Base-by-base conservation (phyloP, 1,140 invertebrate species). In the Hylaeus volcanicus region DNA sequence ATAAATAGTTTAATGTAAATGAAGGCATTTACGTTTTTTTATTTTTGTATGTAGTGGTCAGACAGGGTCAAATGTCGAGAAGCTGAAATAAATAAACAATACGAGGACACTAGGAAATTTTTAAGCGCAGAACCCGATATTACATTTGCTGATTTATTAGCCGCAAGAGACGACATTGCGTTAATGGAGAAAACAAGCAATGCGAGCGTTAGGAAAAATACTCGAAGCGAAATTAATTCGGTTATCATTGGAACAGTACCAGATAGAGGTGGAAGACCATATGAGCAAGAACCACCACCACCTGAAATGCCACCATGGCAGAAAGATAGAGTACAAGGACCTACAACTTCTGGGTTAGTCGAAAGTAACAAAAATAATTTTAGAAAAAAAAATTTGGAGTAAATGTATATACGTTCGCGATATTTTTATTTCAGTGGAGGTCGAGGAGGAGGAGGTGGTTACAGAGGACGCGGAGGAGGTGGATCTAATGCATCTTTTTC, bases 251-350 rank as follows among this genome's bases (percentile, higher is more conserved):
- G 97, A 5, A 80, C 65, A 9, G 93, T 98, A 6, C 97, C 97
- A 3, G 97, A 99, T 92, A 94, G 98, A 89, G 98, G 98, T 69
- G 98, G 98, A 4, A 93, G 98, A 82, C 96, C 98, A 1, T 95
- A 95, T 88, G 98, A 99, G 89, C 96, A 97, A 88, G 96, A 98
- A 82, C 96, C 97, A 5, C 98, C 98, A 1, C 98, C 98, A 5
- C 98, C 98, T 12, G 98, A 99, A 94, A 99, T 99, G 98, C 98
- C 98, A 11, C 96, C 97, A 1, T 99, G 98, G 97, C 95, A 97
- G 88, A 96, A 98, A 85, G 92, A 95, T 81, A 88, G 92, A 82
- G 89, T 88, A 5, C 86, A 84, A 66, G 90, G 80, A 81, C 85
- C 86, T 64, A 51, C 70, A 61, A 80, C 87, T 14, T 86, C 83